Percentiles rank a stretch among this genome's conserved stretches.
These are phyloP conservation scores for Hyposmocoma kahamanoa DNA, from an alignment of 1,140 invertebrate species.

Conservation along the genomic window DNA sequence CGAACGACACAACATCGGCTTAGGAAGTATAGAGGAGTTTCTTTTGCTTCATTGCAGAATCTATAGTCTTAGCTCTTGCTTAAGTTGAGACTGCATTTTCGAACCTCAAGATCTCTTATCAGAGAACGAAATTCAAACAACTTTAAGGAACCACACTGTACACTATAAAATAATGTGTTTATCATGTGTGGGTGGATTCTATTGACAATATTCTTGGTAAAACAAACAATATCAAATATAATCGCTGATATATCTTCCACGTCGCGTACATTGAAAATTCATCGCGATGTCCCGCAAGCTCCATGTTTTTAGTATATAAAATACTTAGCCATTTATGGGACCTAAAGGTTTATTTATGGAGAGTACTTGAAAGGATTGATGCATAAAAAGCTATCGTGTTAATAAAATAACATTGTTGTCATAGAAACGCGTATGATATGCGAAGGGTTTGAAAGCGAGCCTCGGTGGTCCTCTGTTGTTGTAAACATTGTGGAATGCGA, in stretches of 20 bases:
- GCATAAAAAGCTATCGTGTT: constrained; percentile 37
- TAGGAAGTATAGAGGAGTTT: too few species aligned
- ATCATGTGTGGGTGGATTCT: constrained; percentile 1
- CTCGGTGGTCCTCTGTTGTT: constrained; percentile 32
- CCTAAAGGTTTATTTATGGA: not conserved
- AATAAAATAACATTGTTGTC: constrained; percentile 39
- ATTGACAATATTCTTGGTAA: constrained; percentile 17
- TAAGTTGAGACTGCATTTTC: too few species aligned
- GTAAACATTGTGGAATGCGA: constrained; percentile 27
- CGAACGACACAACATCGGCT: too few species aligned
- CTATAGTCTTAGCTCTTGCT: too few species aligned
- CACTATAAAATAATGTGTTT: constrained; percentile 1
- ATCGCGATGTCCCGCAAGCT: not conserved
- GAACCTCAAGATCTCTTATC: too few species aligned
- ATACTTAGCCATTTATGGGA: not conserved
- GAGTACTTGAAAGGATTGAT: constrained; percentile 24
- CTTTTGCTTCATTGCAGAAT: too few species aligned
- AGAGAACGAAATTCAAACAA: too few species aligned
- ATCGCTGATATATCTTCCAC: not conserved
- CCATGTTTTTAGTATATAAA: too few species aligned
- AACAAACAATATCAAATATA: constrained; percentile 18
- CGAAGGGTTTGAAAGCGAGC: constrained; percentile 12
- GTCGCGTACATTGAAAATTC: not conserved
- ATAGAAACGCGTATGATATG: constrained; percentile 27
- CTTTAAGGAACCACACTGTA: constrained; percentile 3